phyloP scores from a whole-genome alignment of 2,797 vertebrate species.

The Molothrus aeneus region DNA sequence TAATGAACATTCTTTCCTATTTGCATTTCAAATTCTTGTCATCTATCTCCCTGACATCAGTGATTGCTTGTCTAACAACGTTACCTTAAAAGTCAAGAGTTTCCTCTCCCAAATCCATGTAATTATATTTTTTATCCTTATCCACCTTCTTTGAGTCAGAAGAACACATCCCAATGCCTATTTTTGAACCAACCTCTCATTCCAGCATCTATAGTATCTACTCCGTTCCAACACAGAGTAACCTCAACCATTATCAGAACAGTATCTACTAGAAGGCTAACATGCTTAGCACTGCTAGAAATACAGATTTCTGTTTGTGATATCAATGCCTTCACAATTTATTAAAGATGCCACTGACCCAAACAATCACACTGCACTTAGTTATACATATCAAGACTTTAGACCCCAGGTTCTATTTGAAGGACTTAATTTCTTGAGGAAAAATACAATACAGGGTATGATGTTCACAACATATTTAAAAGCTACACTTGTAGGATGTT shows the following conservation, averaged over 20 bases:
- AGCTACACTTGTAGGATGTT: background rate
- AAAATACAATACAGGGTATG: accelerated
- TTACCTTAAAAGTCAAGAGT: background rate
- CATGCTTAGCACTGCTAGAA: background rate
- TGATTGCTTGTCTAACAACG: background rate
- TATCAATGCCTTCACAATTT: background rate
- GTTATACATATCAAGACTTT: background rate
- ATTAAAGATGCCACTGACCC: background rate
- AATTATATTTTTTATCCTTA: background rate
- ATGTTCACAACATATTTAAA: background rate
- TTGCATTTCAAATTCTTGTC: background rate
- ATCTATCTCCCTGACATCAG: background rate
- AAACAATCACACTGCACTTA: background rate
- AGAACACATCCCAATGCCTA: background rate
- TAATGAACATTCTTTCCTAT: background rate
- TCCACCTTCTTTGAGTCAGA: background rate
- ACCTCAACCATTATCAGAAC: background rate
- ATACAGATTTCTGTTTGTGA: background rate
- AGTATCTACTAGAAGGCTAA: background rate
- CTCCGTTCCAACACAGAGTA: background rate
- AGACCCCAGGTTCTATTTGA: background rate
- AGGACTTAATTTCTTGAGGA: background rate
- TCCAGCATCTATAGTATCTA: background rate
- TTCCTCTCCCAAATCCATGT: background rate
- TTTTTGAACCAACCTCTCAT: background rate